Conservation (phyloP, 2,888 invertebrate species). For the Orchesellides sinensis region DNA sequence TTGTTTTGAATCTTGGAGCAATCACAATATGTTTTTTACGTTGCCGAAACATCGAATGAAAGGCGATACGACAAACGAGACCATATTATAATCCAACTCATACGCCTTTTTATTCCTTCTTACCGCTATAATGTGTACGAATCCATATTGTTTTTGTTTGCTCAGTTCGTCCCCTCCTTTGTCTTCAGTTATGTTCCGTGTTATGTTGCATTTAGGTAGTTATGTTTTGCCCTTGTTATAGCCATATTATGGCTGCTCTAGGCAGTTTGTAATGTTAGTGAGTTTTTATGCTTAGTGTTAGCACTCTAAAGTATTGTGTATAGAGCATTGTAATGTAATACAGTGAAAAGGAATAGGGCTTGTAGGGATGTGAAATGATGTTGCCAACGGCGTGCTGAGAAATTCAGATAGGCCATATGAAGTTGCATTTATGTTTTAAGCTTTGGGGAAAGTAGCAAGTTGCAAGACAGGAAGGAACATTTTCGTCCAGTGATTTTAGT, state of each 20-base stretch:
- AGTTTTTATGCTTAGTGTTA: background rate
- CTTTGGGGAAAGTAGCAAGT: background rate
- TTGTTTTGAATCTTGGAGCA: constrained; percentile 16
- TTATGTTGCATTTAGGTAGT: constrained; percentile 38
- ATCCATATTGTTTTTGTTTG: constrained; percentile 56
- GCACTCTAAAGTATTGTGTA: background rate
- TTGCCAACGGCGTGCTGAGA: constrained; percentile 37
- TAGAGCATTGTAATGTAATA: constrained; percentile 24
- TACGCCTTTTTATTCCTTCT: constrained; percentile 1
- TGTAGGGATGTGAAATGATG: constrained; percentile 6
- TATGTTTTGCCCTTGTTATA: constrained; percentile 42
- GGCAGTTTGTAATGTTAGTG: constrained; percentile 51
- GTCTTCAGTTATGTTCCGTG: constrained; percentile 21
- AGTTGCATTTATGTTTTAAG: background rate
- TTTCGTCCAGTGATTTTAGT: constrained; percentile 43
- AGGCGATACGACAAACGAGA: constrained; percentile 27
- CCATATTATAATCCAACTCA: constrained; percentile 32
- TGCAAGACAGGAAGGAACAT: constrained; percentile 34
- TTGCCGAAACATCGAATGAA: background rate
- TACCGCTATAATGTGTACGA: constrained; percentile 36
- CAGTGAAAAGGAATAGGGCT: constrained; percentile 15
- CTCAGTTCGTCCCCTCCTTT: constrained; percentile 29
- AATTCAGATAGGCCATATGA: background rate
- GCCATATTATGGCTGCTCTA: constrained; percentile 46
- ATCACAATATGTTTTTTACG: constrained; percentile 26